phyloP scores from a whole-genome alignment of 2,888 invertebrate genomes.

The Cheilosia pagana region DNA sequence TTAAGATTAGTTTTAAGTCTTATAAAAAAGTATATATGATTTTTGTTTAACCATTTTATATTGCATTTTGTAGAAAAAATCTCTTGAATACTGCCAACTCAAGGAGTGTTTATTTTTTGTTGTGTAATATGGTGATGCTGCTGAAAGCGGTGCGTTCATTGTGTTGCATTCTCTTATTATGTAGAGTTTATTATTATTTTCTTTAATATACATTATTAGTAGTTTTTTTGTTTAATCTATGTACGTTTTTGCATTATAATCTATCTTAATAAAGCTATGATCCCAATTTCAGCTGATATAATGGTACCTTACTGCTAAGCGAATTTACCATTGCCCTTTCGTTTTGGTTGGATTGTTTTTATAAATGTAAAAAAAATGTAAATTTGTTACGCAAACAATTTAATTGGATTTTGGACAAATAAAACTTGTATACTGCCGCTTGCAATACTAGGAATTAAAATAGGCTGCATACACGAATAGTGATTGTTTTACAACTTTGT shows the following conservation, averaged over 20 bases:
- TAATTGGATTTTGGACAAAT: too few species aligned
- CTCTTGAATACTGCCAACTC: slow-evolving; percentile 51
- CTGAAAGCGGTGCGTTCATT: slow-evolving; percentile 61
- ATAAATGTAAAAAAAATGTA: slow-evolving; percentile 4
- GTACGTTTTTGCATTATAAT: slow-evolving; percentile 74
- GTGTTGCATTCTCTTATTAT: slow-evolving; percentile 56
- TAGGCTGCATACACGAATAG: too few species aligned
- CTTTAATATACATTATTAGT: slow-evolving; percentile 62
- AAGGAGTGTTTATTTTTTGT: slow-evolving; percentile 21
- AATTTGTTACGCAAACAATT: not conserved
- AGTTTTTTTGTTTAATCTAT: slow-evolving; percentile 73
- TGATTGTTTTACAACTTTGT: too few species aligned
- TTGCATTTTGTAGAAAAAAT: slow-evolving; percentile 18
- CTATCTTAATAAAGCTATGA: slow-evolving; percentile 88
- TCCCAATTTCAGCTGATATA: slow-evolving; percentile 86
- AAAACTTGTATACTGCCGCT: too few species aligned
- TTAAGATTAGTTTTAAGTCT: slow-evolving; percentile 24
- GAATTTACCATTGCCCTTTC: slow-evolving; percentile 83
- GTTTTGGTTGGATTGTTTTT: slow-evolving; percentile 21
- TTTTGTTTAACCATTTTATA: slow-evolving; percentile 1
- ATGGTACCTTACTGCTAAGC: slow-evolving; percentile 84
- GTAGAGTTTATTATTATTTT: slow-evolving; percentile 52
- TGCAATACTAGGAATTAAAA: too few species aligned
- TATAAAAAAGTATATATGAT: slow-evolving; percentile 13
- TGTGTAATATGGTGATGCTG: slow-evolving; percentile 33